Conservation (phyloP, 2,888 invertebrate genomes). For the Plagodis dolabraria region DNA sequence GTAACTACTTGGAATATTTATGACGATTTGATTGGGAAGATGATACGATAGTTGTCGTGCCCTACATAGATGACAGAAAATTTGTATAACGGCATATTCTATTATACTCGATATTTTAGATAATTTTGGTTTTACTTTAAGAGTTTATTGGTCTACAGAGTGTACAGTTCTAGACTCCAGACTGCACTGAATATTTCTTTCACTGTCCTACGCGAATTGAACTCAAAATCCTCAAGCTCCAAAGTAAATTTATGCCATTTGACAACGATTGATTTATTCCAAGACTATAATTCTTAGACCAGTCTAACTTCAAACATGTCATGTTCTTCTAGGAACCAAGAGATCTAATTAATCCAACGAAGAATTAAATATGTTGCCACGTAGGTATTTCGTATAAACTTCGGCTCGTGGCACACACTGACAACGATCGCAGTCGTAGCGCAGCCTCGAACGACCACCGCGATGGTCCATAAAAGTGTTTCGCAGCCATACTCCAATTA, state of each 20-base stretch:
- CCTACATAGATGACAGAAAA: too few species aligned
- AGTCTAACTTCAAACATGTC: too few species aligned
- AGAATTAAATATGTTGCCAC: constrained; percentile 68
- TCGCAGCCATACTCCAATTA: constrained; percentile 78
- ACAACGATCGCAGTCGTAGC: constrained; percentile 70
- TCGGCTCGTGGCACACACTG: constrained; percentile 68
- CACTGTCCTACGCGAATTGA: too few species aligned
- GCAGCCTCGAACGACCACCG: constrained; percentile 70
- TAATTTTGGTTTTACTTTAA: too few species aligned
- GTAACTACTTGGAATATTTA: constrained; percentile 38
- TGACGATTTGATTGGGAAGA: constrained; percentile 35
- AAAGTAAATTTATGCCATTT: too few species aligned
- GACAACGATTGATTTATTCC: too few species aligned
- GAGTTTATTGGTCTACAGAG: too few species aligned
- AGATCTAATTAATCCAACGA: constrained; percentile 66
- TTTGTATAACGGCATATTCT: too few species aligned
- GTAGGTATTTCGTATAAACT: constrained; percentile 68
- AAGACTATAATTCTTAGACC: constrained; percentile 55
- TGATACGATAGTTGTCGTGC: constrained; percentile 3
- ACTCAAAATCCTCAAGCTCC: too few species aligned
- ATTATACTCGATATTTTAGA: too few species aligned
- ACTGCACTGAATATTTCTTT: too few species aligned
- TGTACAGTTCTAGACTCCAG: too few species aligned
- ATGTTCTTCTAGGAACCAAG: constrained; percentile 70
- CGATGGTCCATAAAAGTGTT: constrained; percentile 78